Evolutionary conservation across 2,113 vertebrate species (phyloP), one percentile per base, ranked within the genome.

Genomic region (Zootoca vivipara): DNA sequence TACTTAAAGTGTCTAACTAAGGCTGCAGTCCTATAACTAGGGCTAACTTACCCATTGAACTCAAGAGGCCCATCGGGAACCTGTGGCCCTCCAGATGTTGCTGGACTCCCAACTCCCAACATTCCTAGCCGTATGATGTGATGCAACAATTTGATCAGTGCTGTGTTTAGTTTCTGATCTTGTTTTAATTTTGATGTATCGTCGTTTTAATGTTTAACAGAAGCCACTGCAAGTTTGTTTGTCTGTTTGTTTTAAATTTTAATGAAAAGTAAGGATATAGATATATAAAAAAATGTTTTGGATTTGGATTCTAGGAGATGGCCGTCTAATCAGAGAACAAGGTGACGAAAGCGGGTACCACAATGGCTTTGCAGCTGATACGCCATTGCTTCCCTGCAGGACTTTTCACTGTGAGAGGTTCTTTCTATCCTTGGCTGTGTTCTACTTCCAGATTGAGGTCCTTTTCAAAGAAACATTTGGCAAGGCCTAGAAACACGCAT

Each of bases 361-460:
- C 67, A 82, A 93, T 89, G 84, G 70, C 92, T 4, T 0, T 58
- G 24, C 65, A 58, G 1, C 77, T 93, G 80, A 87, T 92, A 22
- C 67, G 22, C 7, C 28, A 83, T 10, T 38, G 78, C 26, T 2
- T 46, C n/a, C 82, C 67, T 0, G 0, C 46, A 33, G 24, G 90
- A 35, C 56, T 85, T 33, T 69, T 82, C 1, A 2, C 85, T 67
- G 56, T 91, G 26, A 77, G 26, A 16, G 65, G 58, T 64, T 69
- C 40, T 20, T 85, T 2, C 35, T n/a, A n/a, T 56, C 72, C 77
- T 42, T 18, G 20, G 42, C 1, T 12, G 33, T 69, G 24, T 82
- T 42, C 52, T 2, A 0, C 20, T 20, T 46, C 0, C n/a, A 26
- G 28, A 6, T 15, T 86, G 2, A 64, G 90, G 87, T 33, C 38